phyloP scores from a whole-genome alignment of 2,888 invertebrate species.

The Limnephilus auricula region DNA sequence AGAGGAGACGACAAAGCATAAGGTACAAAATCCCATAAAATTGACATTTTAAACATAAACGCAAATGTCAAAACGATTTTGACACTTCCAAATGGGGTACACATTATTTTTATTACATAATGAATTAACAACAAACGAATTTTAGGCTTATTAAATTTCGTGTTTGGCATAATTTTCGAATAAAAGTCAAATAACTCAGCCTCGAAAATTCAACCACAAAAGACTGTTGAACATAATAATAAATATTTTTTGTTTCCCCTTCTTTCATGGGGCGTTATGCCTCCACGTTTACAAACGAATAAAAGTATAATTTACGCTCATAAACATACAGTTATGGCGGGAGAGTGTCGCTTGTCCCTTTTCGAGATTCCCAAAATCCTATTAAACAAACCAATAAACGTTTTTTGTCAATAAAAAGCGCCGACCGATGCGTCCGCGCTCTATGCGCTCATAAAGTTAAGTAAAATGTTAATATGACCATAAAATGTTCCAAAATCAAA shows the following conservation, averaged over 20 bases:
- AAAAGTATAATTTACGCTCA: conserved; percentile 53
- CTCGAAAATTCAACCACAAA: conserved; percentile 41
- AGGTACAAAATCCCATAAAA: neutral
- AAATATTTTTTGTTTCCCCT: conserved; percentile 23
- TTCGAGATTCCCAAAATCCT: conserved; percentile 45
- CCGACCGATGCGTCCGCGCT: conserved; percentile 33
- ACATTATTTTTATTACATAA: conserved; percentile 34
- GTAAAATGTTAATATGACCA: conserved; percentile 62
- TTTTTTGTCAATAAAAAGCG: conserved; percentile 50
- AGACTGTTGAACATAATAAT: conserved; percentile 58
- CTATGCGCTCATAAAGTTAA: conserved; percentile 56
- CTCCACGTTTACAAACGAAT: conserved; percentile 12
- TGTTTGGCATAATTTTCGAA: conserved; percentile 30
- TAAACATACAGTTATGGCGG: conserved; percentile 37
- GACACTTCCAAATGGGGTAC: neutral
- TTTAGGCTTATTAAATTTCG: conserved; percentile 26
- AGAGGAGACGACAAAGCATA: neutral
- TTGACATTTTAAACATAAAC: neutral
- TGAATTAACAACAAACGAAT: conserved; percentile 35
- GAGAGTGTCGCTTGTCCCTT: conserved; percentile 53
- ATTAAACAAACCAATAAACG: conserved; percentile 49
- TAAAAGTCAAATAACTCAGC: conserved; percentile 9
- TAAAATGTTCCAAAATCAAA: conserved; percentile 57
- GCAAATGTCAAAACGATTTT: neutral
- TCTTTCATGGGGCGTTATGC: conserved; percentile 61